These are phyloP conservation scores for Ceratina australensis DNA, from an alignment of 1,140 invertebrate species.

Conservation along the genomic window DNA sequence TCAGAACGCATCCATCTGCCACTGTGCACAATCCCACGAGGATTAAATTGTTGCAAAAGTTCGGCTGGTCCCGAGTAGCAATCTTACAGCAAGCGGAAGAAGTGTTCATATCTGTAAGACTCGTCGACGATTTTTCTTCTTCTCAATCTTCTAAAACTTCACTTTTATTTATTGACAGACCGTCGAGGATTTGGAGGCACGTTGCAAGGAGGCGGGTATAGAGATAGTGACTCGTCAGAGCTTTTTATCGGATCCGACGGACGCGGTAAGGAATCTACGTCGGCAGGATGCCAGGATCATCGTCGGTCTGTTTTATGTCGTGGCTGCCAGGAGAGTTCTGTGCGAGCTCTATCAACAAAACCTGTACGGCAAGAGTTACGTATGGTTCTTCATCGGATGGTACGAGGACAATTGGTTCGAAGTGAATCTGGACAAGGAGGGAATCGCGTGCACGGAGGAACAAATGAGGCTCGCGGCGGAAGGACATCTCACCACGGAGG, in stretches of 20 bases:
- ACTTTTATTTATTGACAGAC: slow-evolving; percentile 82
- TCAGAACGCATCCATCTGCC: slow-evolving; percentile 99
- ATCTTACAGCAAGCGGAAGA: slow-evolving; percentile 99
- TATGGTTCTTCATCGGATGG: slow-evolving; percentile 99
- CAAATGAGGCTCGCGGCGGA: slow-evolving; percentile 96
- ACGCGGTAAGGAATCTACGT: slow-evolving; percentile 96
- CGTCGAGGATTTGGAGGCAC: slow-evolving; percentile 96
- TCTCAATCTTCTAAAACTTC: no score
- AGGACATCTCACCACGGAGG: slow-evolving; percentile 98
- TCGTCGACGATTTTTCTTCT: no score
- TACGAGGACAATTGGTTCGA: slow-evolving; percentile 99
- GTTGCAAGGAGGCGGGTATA: slow-evolving; percentile 95
- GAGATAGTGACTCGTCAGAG: slow-evolving; percentile 98
- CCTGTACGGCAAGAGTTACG: slow-evolving; percentile 96
- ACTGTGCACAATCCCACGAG: slow-evolving; percentile 99
- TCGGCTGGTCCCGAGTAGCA: slow-evolving; percentile 97
- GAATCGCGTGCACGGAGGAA: slow-evolving; percentile 94
- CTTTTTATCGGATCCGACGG: slow-evolving; percentile 97
- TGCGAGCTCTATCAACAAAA: slow-evolving; percentile 98
- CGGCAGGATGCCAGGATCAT: slow-evolving; percentile 98
- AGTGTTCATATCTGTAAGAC: slow-evolving; percentile 97
- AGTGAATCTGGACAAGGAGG: slow-evolving; percentile 91
- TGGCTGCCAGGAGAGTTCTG: slow-evolving; percentile 95
- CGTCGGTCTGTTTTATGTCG: slow-evolving; percentile 98
- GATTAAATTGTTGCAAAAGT: slow-evolving; percentile 97